Percentiles rank a stretch among this genome's conserved stretches.
These are phyloP conservation scores for Hetaerina americana DNA, from an alignment of 1,140 invertebrate genomes.

Conservation along the genomic window DNA sequence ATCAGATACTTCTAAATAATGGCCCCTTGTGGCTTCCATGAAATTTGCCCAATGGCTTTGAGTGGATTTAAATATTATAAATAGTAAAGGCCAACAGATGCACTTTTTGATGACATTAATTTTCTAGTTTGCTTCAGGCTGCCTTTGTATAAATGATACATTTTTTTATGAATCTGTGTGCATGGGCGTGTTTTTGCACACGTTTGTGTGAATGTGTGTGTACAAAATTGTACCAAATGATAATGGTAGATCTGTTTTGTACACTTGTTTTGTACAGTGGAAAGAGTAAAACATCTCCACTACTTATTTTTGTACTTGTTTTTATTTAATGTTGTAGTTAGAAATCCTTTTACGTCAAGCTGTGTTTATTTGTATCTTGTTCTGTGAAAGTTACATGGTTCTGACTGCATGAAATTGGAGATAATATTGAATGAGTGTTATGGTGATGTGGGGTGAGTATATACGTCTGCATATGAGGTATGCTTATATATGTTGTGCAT, in stretches of 20 bases:
- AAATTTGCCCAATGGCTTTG: background rate
- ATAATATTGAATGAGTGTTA: background rate
- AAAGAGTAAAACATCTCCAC: conserved; percentile 5
- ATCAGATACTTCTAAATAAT: background rate
- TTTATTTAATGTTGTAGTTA: background rate
- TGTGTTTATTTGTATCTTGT: background rate
- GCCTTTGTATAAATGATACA: background rate
- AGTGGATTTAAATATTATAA: background rate
- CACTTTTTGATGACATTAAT: background rate
- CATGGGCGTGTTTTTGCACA: background rate
- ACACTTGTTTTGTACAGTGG: conserved; percentile 14
- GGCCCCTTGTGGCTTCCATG: background rate
- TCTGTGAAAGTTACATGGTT: background rate
- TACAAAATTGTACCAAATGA: background rate
- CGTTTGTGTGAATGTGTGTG: background rate
- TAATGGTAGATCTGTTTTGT: conserved; percentile 11
- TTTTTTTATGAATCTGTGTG: conserved; percentile 3
- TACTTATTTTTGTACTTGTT: background rate
- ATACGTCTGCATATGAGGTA: no score
- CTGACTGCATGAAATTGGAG: background rate
- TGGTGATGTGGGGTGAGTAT: no score
- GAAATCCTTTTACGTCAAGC: background rate
- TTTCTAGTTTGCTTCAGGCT: background rate
- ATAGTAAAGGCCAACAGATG: background rate
- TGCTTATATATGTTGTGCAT: no score